Evolutionary conservation across 2,888 invertebrate genomes (phyloP), one percentile per base, ranked within the genome.

Genomic region (Cordilura impudica): DNA sequence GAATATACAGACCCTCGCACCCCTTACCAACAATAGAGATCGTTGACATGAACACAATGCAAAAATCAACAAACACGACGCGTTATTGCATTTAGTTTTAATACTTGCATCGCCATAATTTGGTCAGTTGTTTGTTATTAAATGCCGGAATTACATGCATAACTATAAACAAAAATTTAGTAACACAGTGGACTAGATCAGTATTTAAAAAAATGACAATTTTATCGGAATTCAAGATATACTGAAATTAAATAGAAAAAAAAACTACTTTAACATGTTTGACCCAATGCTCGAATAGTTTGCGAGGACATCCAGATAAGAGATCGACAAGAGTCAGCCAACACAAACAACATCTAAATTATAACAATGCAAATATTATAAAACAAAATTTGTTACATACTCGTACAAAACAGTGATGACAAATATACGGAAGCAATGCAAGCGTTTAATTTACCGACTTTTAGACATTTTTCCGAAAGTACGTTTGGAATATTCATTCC

Each of bases 271-370:
- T n/a, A 61, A 66, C 63, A 70, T 56, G 58, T 70, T 76, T 76
- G 69, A 65, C 75, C 69, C 49, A 70, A 63, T 76, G 63, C 49
- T 70, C 49, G 58, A 63, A 63, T 70, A 65, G 58, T 76, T 70
- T 14, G 43, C 63, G 65, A 63, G 63, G 75, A 75, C 69, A 63
- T 75, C 69, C 49, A 69, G 45, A 54, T 56, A 2, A 19, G 21
- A 14, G 49, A 35, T 18, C n/a, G n/a, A n/a, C n/a, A n/a, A n/a
- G n/a, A n/a, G n/a, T n/a, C n/a, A n/a, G n/a, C n/a, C n/a, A n/a
- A 26, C n/a, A 12, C 23, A 61, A 61, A 45, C 12, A 53, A 4
- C 26, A 23, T 19, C 49, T 49, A 19, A n/a, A n/a, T n/a, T n/a
- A n/a, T n/a, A n/a, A n/a, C n/a, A n/a, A n/a, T n/a, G n/a, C n/a